Conservation (phyloP, 2,113 vertebrate species). For the Morone chrysops region DNA sequence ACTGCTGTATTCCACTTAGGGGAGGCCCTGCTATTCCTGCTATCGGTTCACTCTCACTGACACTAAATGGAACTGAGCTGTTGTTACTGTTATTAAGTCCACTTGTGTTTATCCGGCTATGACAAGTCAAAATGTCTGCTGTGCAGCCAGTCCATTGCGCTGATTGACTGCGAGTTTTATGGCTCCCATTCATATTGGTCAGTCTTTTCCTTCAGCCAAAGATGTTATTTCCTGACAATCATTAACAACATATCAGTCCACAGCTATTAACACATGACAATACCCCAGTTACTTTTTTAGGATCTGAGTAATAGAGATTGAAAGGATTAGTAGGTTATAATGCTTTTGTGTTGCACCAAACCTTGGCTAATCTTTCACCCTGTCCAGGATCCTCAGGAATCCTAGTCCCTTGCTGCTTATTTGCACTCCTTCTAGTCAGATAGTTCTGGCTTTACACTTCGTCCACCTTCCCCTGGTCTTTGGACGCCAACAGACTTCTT, state of each 20-base stretch:
- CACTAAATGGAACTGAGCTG: too few species aligned
- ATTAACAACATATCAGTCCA: constrained; percentile 47
- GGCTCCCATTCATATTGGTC: neutral
- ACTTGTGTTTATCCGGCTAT: too few species aligned
- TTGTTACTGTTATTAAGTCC: too few species aligned
- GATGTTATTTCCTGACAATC: neutral
- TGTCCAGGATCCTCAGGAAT: constrained; percentile 27
- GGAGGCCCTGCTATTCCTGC: too few species aligned
- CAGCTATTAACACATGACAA: constrained; percentile 14
- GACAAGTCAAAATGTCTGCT: too few species aligned
- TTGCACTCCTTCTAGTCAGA: constrained; percentile 1
- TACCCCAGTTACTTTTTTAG: constrained; percentile 2
- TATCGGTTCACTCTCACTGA: too few species aligned
- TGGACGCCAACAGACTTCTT: neutral
- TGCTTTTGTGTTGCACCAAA: constrained; percentile 38
- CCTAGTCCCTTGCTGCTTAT: constrained; percentile 12
- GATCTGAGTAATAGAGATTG: constrained; percentile 39
- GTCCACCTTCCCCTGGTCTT: neutral
- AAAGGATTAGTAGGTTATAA: constrained; percentile 49
- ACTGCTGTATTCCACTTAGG: too few species aligned
- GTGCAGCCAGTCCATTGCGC: neutral
- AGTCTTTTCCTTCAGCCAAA: neutral
- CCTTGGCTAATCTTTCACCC: constrained; percentile 59
- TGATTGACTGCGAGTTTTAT: neutral
- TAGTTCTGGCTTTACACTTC: neutral